Percentiles rank a stretch among this genome's conserved stretches.
Evolutionary conservation across 37 sponge, comb jelly and placozoan genomes (phyloP).

Genomic region (Oscarella lobularis): DNA sequence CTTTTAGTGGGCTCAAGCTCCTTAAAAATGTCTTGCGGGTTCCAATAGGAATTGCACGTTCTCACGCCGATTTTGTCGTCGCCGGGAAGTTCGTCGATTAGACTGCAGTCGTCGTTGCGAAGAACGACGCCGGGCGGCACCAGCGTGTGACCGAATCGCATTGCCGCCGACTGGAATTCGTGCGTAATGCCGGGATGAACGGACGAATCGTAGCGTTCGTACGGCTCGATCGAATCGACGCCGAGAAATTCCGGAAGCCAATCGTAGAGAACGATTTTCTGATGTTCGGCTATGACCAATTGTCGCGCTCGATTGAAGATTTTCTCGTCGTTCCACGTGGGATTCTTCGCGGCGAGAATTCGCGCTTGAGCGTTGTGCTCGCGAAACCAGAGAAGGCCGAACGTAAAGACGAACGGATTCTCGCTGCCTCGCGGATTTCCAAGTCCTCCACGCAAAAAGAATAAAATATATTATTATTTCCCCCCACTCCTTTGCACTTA

Average conservation of each 20-base stretch:
- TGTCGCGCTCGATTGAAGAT: conserved; percentile 79
- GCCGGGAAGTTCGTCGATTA: no score
- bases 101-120: neutral
- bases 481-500: conserved; percentile 19
- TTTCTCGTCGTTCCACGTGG: conserved; percentile 51
- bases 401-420: conserved; percentile 80
- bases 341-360: conserved; percentile 3
- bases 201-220: conserved; percentile 61
- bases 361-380: conserved; percentile 80
- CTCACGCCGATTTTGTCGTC: conserved; percentile 39
- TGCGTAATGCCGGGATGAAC: conserved; percentile 83
- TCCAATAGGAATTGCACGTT: conserved; percentile 90
- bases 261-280: conserved; percentile 63
- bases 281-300: conserved; percentile 86
- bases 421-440: conserved; percentile 93
- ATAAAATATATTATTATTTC: neutral
- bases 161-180: conserved; percentile 88
- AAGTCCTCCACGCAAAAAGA: conserved; percentile 35
- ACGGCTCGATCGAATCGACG: neutral
- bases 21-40: conserved; percentile 51
- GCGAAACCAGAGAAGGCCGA: conserved; percentile 86
- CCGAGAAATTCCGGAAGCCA: conserved; percentile 79
- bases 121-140: conserved; percentile 69
- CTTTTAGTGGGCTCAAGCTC: no score
- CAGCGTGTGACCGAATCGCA: conserved; percentile 91